Base-by-base conservation (phyloP, 2,113 vertebrate species). In the Hydropotes inermis region DNA sequence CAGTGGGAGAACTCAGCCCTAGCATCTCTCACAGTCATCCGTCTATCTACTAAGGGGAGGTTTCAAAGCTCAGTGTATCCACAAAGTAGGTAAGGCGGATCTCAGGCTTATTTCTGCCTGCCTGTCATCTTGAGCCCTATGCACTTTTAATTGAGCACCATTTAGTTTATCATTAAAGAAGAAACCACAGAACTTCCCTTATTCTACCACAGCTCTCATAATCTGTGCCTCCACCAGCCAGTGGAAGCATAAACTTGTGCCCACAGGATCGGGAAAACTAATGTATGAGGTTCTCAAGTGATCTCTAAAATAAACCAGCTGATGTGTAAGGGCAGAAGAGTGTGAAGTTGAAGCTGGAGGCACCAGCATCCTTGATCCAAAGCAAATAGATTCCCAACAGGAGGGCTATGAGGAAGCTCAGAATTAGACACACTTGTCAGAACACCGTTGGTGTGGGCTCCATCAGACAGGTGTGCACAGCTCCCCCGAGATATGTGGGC, bases 351-450 rank as follows among this genome's bases (percentile, higher is more conserved):
- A 90, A 85, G 43, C 78, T 92, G 78, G 87, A 85, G 30, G 83
- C 61, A 45, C 33, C 7, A 3, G 70, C 33, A 50, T 55, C 64
- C 81, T 95, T 50, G 83, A 95, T 87, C 57, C 82, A 96, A 70
- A 97, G 93, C 94, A 96, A 95, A 96, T 5, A 88, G 55, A 25
- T 76, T 94, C 93, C 82, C 91, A 96, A 6, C 25, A 58, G 76
- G 90, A 50, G 43, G 64, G 45, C 70, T 17, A 7, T 2, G 14
- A 70, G 64, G 45, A 45, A 21, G 87, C 67, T 57, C 39, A 0
- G 60, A 79, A 87, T 78, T 47, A 85, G 78, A 67, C 43, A 58
- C 4, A 76, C 47, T 17, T 95, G 74, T 84, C 95, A 89, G 82
- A 88, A 47, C 93, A 54, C 87, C 0, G 0, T 17, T n/a, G 61